Evolutionary conservation across 1,140 invertebrate genomes (phyloP).

Genomic region (Drosophila orena): DNA sequence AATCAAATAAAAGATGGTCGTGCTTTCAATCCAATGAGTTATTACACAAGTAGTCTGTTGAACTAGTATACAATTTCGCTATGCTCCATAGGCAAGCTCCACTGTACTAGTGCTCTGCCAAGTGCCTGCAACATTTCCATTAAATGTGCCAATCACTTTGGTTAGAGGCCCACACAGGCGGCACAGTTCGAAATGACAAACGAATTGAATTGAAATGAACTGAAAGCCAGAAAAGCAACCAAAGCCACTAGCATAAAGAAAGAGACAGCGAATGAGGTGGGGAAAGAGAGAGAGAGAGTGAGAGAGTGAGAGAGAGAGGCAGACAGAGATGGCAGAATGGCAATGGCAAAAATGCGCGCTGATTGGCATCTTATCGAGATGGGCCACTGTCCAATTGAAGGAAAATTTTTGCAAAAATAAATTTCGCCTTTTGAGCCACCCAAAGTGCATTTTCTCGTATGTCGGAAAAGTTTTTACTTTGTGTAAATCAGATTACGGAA

Average conservation of each 20-base stretch:
- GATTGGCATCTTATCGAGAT: conserved; percentile 84
- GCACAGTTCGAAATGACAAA: conserved; percentile 68
- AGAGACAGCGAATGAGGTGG: conserved; percentile 10
- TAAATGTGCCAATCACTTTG: conserved; percentile 77
- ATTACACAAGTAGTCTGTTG: too few relatives aligned
- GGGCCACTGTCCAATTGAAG: conserved; percentile 82
- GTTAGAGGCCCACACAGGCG: conserved; percentile 63
- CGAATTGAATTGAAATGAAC: conserved; percentile 83
- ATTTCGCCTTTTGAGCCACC: conserved; percentile 71
- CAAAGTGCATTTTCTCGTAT: conserved; percentile 56
- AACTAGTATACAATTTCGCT: neutral
- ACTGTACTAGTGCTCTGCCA: conserved; percentile 33
- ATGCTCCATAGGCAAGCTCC: neutral
- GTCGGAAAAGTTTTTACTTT: conserved; percentile 57
- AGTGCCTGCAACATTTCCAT: conserved; percentile 72
- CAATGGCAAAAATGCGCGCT: conserved; percentile 73
- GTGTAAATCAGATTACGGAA: conserved; percentile 70
- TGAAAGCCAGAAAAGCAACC: conserved; percentile 38
- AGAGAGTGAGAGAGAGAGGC: neutral
- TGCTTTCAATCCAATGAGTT: too few relatives aligned
- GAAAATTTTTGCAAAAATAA: conserved; percentile 79
- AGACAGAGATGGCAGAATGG: conserved; percentile 24
- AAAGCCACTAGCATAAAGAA: conserved; percentile 7
- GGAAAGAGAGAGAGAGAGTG: neutral
- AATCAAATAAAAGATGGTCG: too few relatives aligned